Percentiles rank a stretch among this genome's conserved stretches.
Conservation (phyloP, 2,888 invertebrate genomes). For the Drosophila neoperkinsi region DNA sequence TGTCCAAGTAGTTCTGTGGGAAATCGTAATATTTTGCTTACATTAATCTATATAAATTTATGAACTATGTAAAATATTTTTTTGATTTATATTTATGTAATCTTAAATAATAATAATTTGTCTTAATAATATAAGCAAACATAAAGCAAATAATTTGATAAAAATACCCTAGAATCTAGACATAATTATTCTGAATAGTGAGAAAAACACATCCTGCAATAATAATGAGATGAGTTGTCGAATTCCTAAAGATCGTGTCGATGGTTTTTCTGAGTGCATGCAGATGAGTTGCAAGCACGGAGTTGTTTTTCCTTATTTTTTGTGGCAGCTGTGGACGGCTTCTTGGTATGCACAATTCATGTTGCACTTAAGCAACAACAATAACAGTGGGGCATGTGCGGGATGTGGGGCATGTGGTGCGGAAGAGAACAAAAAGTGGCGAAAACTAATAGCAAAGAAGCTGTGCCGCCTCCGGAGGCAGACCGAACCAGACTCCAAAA, state of each 20-base stretch:
- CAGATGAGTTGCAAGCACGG: constrained; percentile 56
- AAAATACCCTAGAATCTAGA: neutral
- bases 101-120: neutral
- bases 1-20: neutral
- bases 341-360: constrained; percentile 79
- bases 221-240: neutral
- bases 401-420: neutral
- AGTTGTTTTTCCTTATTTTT: constrained; percentile 4
- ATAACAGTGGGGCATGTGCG: constrained; percentile 23
- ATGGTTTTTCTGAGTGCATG: constrained; percentile 30
- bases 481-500: constrained; percentile 9
- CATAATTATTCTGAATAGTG: neutral
- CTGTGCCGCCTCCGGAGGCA: constrained; percentile 38
- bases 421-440: constrained; percentile 33
- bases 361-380: constrained; percentile 69
- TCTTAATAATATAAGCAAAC: no score
- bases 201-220: neutral
- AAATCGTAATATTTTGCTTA: neutral
- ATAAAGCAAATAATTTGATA: neutral
- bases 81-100: neutral
- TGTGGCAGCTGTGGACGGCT: constrained; percentile 42
- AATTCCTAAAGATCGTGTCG: fast-evolving
- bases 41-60: no score
- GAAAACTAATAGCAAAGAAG: constrained; percentile 72
- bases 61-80: neutral